These are phyloP conservation scores for Rhyacophila brunnea DNA, from an alignment of 1,140 invertebrate species.

Conservation along the genomic window DNA sequence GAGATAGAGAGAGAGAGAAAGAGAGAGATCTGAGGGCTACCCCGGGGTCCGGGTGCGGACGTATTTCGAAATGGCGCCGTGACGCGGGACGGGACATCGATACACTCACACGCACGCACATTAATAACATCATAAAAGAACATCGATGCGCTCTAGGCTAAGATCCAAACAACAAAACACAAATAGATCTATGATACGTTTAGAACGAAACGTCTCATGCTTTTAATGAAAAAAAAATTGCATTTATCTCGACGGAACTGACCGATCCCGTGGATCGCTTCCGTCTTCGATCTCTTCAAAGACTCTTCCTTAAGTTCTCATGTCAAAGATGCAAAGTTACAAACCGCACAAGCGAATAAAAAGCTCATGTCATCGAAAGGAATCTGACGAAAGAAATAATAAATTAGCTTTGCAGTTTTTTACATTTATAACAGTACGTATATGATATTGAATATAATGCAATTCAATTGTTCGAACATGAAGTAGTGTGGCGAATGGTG, in stretches of 20 bases:
- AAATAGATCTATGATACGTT: conserved; percentile 31
- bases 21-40: background rate
- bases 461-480: background rate
- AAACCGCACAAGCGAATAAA: too few species aligned
- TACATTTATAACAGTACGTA: background rate
- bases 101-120: conserved; percentile 15
- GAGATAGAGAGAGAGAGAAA: background rate
- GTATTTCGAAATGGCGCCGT: conserved; percentile 12
- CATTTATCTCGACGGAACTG: background rate
- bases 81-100: background rate
- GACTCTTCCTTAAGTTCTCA: too few species aligned
- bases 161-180: conserved; percentile 29
- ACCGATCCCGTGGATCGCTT: conserved; percentile 37
- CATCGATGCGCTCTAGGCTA: conserved; percentile 31
- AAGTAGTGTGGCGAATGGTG: conserved; percentile 3
- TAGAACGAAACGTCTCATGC: conserved; percentile 46
- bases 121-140: background rate
- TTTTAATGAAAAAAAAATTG: background rate
- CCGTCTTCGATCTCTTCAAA: background rate
- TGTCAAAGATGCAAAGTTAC: too few species aligned
- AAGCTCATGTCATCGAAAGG: too few species aligned
- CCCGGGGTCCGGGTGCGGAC: background rate
- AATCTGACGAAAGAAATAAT: too few species aligned
- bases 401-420: too few species aligned
- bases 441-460: conserved; percentile 2